A percentile compares a stretch with the other conserved stretches of the same genome.
These are phyloP conservation scores for Antennarius maculatus DNA, from an alignment of 2,797 vertebrate genomes.

Conservation along the genomic window DNA sequence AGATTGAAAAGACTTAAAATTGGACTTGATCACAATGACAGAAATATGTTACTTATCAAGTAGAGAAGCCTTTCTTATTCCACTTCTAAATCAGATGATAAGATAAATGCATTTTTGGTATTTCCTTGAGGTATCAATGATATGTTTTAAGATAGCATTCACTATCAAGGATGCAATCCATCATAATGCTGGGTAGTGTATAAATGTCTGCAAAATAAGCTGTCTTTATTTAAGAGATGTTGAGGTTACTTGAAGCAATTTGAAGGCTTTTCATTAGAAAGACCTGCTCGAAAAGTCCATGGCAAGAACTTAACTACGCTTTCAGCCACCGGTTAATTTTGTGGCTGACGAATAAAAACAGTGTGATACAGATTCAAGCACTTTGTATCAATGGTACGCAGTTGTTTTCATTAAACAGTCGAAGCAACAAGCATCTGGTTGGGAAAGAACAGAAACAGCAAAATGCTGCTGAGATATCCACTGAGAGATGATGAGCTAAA, in stretches of 20 bases:
- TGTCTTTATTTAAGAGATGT: background rate
- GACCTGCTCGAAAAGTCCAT: background rate
- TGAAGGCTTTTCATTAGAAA: background rate
- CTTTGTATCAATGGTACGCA: background rate
- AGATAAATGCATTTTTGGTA: too few relatives aligned
- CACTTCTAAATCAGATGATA: background rate
- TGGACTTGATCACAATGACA: background rate
- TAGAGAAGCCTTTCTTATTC: constrained; percentile 1
- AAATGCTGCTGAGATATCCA: background rate
- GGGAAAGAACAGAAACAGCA: background rate
- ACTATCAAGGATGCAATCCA: background rate
- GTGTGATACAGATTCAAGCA: background rate
- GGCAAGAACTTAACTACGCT: background rate
- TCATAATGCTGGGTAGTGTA: background rate
- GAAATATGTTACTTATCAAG: constrained; percentile 8
- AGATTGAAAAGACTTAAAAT: constrained; percentile 13
- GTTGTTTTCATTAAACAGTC: background rate
- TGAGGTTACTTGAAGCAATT: background rate
- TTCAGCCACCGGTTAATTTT: too few relatives aligned
- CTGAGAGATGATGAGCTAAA: background rate
- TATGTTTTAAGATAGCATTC: background rate
- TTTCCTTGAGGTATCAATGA: background rate
- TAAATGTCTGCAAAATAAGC: background rate
- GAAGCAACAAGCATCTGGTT: background rate
- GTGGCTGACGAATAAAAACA: background rate